Evolutionary conservation across 2,888 invertebrate genomes (phyloP), one percentile per base, ranked within the genome.

Genomic region (Oligia fasciuncula): DNA sequence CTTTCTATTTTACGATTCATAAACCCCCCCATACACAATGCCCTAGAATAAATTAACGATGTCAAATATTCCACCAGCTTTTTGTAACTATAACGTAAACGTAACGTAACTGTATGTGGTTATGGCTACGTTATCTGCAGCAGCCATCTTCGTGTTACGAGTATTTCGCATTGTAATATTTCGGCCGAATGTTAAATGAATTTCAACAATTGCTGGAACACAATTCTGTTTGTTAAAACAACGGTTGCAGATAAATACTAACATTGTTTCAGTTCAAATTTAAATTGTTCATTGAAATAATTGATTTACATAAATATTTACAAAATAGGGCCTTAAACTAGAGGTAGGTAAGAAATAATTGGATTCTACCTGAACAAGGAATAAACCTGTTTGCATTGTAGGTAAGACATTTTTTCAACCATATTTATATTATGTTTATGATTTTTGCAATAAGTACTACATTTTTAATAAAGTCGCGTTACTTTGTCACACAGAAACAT

Each of bases 1-100:
- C 66, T 78, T 81, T 43, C 8, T 54, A 70, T 85, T 84, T 85
- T 81, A 86, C 81, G 86, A 85, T 72, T 81, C 84, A 81, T 77
- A 86, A 73, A 78, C 73, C 49, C 2, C 2, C 35, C n/a, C n/a
- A 57, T 71, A 69, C 77, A 79, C 65, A 75, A 77, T 70, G 57
- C 49, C 70, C 43, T n/a, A 66, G 75, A 80, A 82, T 86, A 82
- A 82, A 87, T 82, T 85, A 85, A 76, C 43, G 29, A 60, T 66
- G 73, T 85, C 74, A 83, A 86, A 79, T 78, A 83, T 73, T 73
- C 57, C 60, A 82, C 19, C 54, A 67, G 62, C 60, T 68, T 77
- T 81, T 84, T 76, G 13, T 80, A 51, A 78, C 54, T 73, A 72
- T 63, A 78, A 73, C 69, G 19, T 46, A 40, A 70, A 60, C 76